Conservation (phyloP, 2,888 invertebrate species). For the Margaritifera margaritifera region DNA sequence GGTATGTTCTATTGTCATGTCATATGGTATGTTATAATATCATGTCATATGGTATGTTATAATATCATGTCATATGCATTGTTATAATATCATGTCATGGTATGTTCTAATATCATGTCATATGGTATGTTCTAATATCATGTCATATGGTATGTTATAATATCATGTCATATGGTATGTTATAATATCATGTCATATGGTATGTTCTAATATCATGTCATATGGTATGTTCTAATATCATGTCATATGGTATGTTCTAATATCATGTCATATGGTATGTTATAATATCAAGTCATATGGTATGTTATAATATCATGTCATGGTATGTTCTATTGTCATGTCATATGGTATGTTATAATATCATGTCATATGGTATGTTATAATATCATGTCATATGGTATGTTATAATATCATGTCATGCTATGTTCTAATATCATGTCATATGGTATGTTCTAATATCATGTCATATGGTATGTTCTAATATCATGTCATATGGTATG, state of each 20-base stretch:
- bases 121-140: constrained; percentile 41
- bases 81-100: too few relatives aligned
- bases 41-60: constrained; percentile 45
- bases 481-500: too few relatives aligned
- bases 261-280: too few relatives aligned
- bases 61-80: too few relatives aligned
- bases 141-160: too few relatives aligned
- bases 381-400: constrained; percentile 45
- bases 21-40: constrained; percentile 44
- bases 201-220: constrained; percentile 27
- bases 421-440: too few relatives aligned
- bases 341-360: constrained; percentile 47
- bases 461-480: constrained; percentile 45
- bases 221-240: constrained; percentile 41
- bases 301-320: constrained; percentile 17
- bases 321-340: too few relatives aligned
- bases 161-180: constrained; percentile 54
- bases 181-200: constrained; percentile 40
- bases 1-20: too few relatives aligned
- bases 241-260: constrained; percentile 45
- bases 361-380: constrained; percentile 45
- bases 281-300: constrained; percentile 53
- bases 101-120: constrained; percentile 27
- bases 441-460: constrained; percentile 41
- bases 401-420: not conserved